A percentile compares a stretch with the other conserved stretches of the same genome.
phyloP scores from a whole-genome alignment of 1,140 invertebrate genomes.

The Sarcophaga bullata region DNA sequence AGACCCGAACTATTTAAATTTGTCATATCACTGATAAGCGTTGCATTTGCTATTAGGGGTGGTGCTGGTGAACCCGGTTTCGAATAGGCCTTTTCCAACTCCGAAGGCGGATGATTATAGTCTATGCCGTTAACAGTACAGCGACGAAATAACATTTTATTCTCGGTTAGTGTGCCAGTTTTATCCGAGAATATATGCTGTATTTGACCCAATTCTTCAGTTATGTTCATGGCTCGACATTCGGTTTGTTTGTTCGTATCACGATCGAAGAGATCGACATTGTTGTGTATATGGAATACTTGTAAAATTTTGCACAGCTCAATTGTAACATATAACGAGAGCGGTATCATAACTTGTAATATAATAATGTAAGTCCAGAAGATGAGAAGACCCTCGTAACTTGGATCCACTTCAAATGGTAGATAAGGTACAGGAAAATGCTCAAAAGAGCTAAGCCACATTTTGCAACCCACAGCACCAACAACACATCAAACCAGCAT shows the following conservation, averaged over 20 bases:
- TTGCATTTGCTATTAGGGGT: constrained; percentile 73
- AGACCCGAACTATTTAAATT: constrained; percentile 51
- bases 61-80: constrained; percentile 69
- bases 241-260: constrained; percentile 87
- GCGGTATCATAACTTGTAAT: constrained; percentile 96
- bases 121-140: constrained; percentile 91
- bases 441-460: constrained; percentile 79
- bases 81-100: constrained; percentile 67
- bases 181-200: constrained; percentile 98
- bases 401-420: constrained; percentile 72
- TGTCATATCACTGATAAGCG: constrained; percentile 75
- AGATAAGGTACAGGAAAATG: constrained; percentile 66
- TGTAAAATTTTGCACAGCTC: constrained; percentile 97
- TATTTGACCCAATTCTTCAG: constrained; percentile 95
- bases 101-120: constrained; percentile 82
- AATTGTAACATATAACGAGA: constrained; percentile 96
- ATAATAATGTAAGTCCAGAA: constrained; percentile 97
- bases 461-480: constrained; percentile 87
- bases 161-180: constrained; percentile 97
- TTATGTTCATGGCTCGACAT: constrained; percentile 95
- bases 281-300: constrained; percentile 94
- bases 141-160: constrained; percentile 94
- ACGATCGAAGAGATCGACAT: constrained; percentile 86
- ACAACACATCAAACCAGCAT: no score
- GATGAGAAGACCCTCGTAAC: constrained; percentile 85